phyloP scores from a whole-genome alignment of 2,113 vertebrate species.

The Neogale vison region DNA sequence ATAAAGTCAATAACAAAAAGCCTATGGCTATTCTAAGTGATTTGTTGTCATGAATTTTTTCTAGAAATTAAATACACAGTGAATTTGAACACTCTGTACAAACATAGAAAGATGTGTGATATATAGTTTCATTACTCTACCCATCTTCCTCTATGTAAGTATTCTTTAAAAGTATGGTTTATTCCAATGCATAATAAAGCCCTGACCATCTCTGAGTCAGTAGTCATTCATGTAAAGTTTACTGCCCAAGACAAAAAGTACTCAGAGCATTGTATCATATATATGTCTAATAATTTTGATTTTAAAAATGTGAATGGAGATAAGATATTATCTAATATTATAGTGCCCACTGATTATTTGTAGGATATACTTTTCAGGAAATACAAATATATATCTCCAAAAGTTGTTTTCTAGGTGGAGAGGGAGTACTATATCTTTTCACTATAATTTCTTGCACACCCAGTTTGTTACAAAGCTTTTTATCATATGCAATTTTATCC shows the following conservation, averaged over 20 bases:
- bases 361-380: neutral
- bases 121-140: neutral
- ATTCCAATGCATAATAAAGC: neutral
- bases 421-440: neutral
- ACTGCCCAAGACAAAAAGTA: neutral
- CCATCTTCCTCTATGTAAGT: neutral
- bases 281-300: neutral
- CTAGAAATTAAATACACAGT: neutral
- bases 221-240: neutral
- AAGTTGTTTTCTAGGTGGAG: neutral
- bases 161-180: neutral
- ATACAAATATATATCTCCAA: neutral
- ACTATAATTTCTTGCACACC: neutral
- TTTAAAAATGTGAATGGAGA: neutral
- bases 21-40: neutral
- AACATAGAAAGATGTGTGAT: neutral
- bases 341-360: neutral
- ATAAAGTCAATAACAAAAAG: conserved; percentile 15
- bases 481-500: neutral
- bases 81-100: neutral
- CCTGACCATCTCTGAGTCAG: neutral
- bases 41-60: neutral
- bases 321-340: neutral
- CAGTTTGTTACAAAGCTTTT: neutral
- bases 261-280: neutral